Base-by-base conservation (phyloP, 2,113 vertebrate genomes). In the Haplochromis vanheusdeni region DNA sequence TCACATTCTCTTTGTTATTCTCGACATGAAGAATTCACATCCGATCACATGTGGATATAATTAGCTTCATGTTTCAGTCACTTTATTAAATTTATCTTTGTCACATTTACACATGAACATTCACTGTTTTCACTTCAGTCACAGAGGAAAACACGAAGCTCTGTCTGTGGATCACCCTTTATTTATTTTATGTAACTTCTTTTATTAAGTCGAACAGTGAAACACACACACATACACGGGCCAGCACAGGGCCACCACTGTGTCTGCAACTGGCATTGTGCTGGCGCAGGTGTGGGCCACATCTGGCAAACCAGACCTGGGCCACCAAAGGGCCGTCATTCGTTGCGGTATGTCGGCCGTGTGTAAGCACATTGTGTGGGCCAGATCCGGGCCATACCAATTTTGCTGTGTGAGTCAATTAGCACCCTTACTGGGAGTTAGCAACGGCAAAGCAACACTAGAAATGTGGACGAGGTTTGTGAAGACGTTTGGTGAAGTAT, bases 271-370 rank as follows among this genome's bases (percentile, higher is more conserved):
- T 56, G 54, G 54, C 54, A 14, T 5, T 26, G 54, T 56, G 12
- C 12, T 56, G 12, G 23, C 2, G 23, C 54, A 56, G 21, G 7
- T 56, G 54, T 56, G 54, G 23, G 54, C 54, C 54, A 26, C 54
- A 56, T 56, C 54, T 56, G 54, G 54, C 23, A 26, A 26, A 56
- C 23, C 54, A 56, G 23, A 14, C 23, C 54, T 56, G 54, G 54
- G 54, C 1, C 54, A 56, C 6, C 54, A 8, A 56, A 56, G 23
- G 12, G 6, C 54, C 23, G 7, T 26, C 12, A 5, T 55, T 55
- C 0, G 3, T 45, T 45, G 42, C 6, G 6, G 54, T 26, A 26
- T 26, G 54, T 56, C 1, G 54, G 23, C 2, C 54, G 1, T 0
- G 54, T 56, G 12, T 56, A 0, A 56, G 54, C 23, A 56, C 23